A percentile compares a stretch with the other conserved stretches of the same genome.
phyloP scores from a whole-genome alignment of 2,797 vertebrate species.

The Pangasius sanitwongsei region DNA sequence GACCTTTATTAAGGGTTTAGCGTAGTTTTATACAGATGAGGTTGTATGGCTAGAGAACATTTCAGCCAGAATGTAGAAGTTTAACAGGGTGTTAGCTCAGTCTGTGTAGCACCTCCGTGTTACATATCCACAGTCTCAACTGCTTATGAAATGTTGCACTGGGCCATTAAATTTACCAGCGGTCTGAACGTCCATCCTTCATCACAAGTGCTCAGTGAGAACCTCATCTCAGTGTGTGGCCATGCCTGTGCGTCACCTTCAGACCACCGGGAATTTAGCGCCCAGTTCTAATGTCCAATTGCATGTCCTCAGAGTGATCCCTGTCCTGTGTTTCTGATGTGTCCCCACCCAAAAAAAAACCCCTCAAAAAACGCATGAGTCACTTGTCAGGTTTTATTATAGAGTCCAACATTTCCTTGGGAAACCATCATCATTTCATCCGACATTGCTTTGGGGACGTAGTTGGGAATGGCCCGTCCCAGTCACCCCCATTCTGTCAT shows the following conservation, averaged over 20 bases:
- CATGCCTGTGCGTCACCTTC: constrained; percentile 57
- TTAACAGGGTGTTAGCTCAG: constrained; percentile 2
- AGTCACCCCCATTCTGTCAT: constrained; percentile 35
- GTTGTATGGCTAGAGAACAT: background rate
- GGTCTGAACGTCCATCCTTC: constrained; percentile 57
- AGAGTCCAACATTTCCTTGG: constrained; percentile 40
- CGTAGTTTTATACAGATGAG: background rate
- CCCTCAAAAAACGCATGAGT: constrained; percentile 62
- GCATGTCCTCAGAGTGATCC: constrained; percentile 72
- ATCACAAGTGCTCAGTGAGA: constrained; percentile 35
- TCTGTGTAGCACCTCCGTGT: constrained; percentile 41
- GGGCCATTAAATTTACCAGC: constrained; percentile 52
- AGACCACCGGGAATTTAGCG: constrained; percentile 66
- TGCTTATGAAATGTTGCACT: constrained; percentile 44
- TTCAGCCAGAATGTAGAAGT: background rate
- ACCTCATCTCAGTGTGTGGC: constrained; percentile 41
- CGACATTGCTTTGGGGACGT: constrained; percentile 62
- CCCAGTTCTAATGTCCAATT: constrained; percentile 60
- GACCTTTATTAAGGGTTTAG: background rate
- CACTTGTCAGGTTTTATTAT: constrained; percentile 56
- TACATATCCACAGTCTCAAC: constrained; percentile 32
- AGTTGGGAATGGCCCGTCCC: constrained; percentile 60
- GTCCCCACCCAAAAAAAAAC: constrained; percentile 54
- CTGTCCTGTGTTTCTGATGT: constrained; percentile 63
- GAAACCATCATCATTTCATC: constrained; percentile 66